phyloP scores from a whole-genome alignment of 2,888 invertebrate species.

The Melipona beecheii region DNA sequence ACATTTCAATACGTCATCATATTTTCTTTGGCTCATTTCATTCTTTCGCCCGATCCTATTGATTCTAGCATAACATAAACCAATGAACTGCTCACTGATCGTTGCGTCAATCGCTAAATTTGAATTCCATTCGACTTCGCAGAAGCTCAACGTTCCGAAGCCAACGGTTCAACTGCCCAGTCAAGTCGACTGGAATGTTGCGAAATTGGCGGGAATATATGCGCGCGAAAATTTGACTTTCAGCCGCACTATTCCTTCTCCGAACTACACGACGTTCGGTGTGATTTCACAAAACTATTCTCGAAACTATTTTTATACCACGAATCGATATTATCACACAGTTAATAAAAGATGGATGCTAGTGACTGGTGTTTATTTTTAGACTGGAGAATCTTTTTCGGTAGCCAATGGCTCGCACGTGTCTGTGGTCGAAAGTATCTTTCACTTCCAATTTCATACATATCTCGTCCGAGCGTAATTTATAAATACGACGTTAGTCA shows the following conservation, averaged over 20 bases:
- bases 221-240: neutral
- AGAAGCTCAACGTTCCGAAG: slow-evolving; percentile 23
- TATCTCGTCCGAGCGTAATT: too few relatives aligned
- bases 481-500: neutral
- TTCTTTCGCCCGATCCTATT: slow-evolving; percentile 17
- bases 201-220: neutral
- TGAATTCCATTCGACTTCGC: slow-evolving; percentile 36
- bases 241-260: too few relatives aligned
- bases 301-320: neutral
- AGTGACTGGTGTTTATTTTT: neutral
- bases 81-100: neutral
- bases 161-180: neutral
- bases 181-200: neutral
- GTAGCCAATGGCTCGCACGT: neutral
- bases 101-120: slow-evolving; percentile 66
- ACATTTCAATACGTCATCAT: slow-evolving; percentile 42
- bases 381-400: neutral
- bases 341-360: neutral
- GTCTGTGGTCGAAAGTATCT: neutral
- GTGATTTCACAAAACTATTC: too few relatives aligned
- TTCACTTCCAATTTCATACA: neutral
- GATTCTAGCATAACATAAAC: slow-evolving; percentile 10
- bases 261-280: neutral
- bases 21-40: slow-evolving; percentile 28
- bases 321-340: neutral